Conservation (phyloP, 1,140 invertebrate genomes). For the Adoxophyes honmai region DNA sequence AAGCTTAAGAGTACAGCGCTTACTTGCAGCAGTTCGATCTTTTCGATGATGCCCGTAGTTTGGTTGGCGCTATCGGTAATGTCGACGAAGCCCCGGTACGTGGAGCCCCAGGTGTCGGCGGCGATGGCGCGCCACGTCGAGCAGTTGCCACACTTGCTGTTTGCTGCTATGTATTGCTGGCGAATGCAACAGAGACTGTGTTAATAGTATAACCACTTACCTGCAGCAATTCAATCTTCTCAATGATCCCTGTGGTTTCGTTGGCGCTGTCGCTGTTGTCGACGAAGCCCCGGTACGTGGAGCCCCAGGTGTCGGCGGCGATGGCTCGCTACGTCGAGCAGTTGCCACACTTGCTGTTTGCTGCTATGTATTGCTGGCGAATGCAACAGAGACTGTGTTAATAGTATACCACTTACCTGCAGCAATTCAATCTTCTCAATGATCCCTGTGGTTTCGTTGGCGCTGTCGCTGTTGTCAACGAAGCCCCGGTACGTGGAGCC, state of each 20-base stretch:
- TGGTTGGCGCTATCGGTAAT: constrained; percentile 24
- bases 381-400: no score
- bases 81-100: constrained; percentile 38
- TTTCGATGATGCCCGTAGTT: constrained; percentile 36
- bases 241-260: constrained; percentile 33
- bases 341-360: constrained; percentile 78
- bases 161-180: constrained; percentile 72
- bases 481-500: constrained; percentile 67
- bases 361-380: constrained; percentile 70
- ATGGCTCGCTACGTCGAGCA: constrained; percentile 82
- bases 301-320: constrained; percentile 84
- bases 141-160: constrained; percentile 81
- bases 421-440: constrained; percentile 56
- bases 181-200: no score
- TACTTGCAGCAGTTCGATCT: constrained; percentile 55
- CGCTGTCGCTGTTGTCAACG: constrained; percentile 24
- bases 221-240: constrained; percentile 54
- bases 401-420: constrained; percentile 37
- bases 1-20: no score
- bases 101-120: constrained; percentile 83
- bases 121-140: constrained; percentile 81
- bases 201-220: constrained; percentile 34
- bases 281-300: constrained; percentile 43
- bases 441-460: constrained; percentile 23
- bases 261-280: constrained; percentile 26